Percentiles rank a stretch among this genome's conserved stretches.
Evolutionary conservation across 1,140 invertebrate genomes (phyloP).

Genomic region (Drosophila grimshawi): DNA sequence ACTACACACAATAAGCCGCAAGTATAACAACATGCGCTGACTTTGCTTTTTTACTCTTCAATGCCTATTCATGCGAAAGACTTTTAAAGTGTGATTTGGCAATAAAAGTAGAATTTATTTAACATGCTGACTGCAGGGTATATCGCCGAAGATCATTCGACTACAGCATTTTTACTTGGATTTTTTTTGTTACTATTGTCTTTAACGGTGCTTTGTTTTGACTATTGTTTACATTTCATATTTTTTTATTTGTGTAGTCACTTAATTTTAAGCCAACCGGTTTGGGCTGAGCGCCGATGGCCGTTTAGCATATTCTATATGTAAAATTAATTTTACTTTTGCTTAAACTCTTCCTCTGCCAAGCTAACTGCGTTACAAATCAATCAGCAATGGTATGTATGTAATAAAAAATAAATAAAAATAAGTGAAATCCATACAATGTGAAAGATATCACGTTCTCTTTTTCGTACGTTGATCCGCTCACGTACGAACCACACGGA

Average conservation of each 20-base stretch:
- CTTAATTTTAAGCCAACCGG: conserved; percentile 11
- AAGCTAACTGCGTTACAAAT: not conserved
- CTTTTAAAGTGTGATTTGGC: too few relatives aligned
- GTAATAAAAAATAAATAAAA: too few relatives aligned
- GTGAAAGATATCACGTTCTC: conserved; percentile 3
- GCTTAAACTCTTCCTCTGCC: too few relatives aligned
- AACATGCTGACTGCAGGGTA: too few relatives aligned
- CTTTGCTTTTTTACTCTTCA: too few relatives aligned
- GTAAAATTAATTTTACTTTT: not conserved
- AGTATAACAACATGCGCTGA: too few relatives aligned
- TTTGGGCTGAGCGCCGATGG: conserved; percentile 7
- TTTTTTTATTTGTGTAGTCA: not conserved
- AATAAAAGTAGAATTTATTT: too few relatives aligned
- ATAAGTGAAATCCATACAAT: not conserved
- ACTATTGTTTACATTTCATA: conserved; percentile 11
- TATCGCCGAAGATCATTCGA: too few relatives aligned
- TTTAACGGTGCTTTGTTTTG: conserved; percentile 24
- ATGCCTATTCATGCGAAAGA: too few relatives aligned
- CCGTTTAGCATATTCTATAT: not conserved
- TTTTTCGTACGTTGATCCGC: not conserved
- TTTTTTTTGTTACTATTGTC: not conserved
- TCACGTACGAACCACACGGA: conserved; percentile 4
- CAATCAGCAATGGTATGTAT: not conserved
- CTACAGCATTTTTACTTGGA: not conserved
- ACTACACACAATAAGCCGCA: too few relatives aligned